phyloP scores from a whole-genome alignment of 2,113 vertebrate species.

The Rhizomys pruinosus region DNA sequence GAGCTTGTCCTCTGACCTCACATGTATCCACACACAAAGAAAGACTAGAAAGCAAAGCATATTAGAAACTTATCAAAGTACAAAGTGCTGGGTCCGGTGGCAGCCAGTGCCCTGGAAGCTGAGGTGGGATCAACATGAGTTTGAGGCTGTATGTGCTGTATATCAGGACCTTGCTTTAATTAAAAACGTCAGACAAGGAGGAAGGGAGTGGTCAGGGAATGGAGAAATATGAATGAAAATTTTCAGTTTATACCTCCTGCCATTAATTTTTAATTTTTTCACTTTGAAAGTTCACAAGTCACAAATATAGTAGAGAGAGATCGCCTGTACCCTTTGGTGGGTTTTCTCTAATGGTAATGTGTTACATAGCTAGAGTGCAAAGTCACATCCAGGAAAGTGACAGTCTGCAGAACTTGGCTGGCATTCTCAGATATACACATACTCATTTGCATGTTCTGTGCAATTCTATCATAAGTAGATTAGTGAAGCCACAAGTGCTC shows the following conservation, averaged over 20 bases:
- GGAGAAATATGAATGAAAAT: background rate
- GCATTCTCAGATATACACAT: background rate
- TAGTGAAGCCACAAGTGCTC: background rate
- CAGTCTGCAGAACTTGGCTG: background rate
- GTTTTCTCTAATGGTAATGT: background rate
- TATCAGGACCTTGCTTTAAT: background rate
- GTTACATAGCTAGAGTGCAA: background rate
- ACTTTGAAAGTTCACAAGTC: slow-evolving; percentile 40
- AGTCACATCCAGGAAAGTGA: background rate
- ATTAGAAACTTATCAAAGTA: background rate
- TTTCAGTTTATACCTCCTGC: background rate
- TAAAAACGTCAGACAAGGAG: background rate
- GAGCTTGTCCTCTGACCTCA: background rate
- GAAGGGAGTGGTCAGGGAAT: background rate
- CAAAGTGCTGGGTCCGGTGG: no score
- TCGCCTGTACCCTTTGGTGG: background rate
- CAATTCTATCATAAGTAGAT: background rate
- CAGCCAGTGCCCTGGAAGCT: no score
- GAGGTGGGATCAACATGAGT: background rate
- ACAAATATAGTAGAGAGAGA: background rate
- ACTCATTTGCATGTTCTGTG: background rate
- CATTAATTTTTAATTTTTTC: background rate
- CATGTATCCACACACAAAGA: no score
- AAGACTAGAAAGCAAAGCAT: background rate
- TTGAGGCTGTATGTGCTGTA: background rate